Evolutionary conservation across 2,113 vertebrate species (phyloP).

Genomic region (Triplophysa tibetana): DNA sequence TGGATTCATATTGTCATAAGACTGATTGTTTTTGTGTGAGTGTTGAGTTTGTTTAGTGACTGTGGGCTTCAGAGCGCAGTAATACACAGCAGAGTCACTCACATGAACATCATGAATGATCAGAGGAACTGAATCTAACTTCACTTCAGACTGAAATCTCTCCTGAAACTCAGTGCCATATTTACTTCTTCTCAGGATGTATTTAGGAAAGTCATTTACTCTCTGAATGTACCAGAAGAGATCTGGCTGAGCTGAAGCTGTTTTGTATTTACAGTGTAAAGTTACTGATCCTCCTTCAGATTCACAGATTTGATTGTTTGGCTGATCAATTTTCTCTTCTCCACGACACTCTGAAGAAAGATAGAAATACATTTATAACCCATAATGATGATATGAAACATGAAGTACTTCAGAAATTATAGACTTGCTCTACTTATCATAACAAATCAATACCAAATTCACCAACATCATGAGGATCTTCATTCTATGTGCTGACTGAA

Average conservation of each 20-base stretch:
- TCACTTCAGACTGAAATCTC: too few relatives aligned
- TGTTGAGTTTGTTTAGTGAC: background rate
- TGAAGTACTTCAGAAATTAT: background rate
- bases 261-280: too few relatives aligned
- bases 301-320: too few relatives aligned
- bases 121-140: background rate
- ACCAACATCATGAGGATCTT: background rate
- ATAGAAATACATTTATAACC: background rate
- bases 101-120: background rate
- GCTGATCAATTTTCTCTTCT: background rate
- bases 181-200: too few relatives aligned
- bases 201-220: too few relatives aligned
- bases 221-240: too few relatives aligned
- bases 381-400: background rate
- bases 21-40: background rate
- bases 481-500: too few relatives aligned
- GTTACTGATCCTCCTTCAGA: too few relatives aligned
- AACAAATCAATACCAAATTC: background rate
- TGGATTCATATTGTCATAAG: too few relatives aligned
- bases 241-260: too few relatives aligned
- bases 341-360: background rate
- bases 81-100: background rate
- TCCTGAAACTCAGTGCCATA: too few relatives aligned
- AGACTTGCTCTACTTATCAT: background rate
- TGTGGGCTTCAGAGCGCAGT: background rate